Evolutionary conservation across 2,888 invertebrate species (phyloP).

Genomic region (Hirudinaria manillensis): DNA sequence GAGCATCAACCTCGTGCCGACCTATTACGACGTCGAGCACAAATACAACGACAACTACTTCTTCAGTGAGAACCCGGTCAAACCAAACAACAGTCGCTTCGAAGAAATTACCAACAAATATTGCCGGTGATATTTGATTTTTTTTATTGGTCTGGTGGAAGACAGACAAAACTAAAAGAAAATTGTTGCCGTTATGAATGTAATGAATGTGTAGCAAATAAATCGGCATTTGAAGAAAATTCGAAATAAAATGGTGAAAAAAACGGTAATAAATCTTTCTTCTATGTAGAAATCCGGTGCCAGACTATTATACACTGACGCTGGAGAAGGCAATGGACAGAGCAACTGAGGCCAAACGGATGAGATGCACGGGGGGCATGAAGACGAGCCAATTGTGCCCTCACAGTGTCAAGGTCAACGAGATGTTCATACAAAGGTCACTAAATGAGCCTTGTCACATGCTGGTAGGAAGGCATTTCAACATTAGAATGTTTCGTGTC

Average conservation of each 20-base stretch:
- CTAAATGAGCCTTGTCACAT: conserved; percentile 44
- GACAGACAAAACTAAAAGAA: background rate
- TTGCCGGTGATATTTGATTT: conserved; percentile 45
- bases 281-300: conserved; percentile 46
- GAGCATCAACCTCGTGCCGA: conserved; percentile 48
- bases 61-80: conserved; percentile 40
- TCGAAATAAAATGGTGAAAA: too few species aligned
- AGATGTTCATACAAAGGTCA: conserved; percentile 43
- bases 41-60: conserved; percentile 44
- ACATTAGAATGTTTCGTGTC: background rate
- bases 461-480: conserved; percentile 21
- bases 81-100: conserved; percentile 42
- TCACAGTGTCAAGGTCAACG: conserved; percentile 43
- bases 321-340: conserved; percentile 45
- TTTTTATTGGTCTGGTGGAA: background rate
- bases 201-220: background rate
- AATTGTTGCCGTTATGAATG: background rate
- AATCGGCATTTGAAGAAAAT: background rate
- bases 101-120: conserved; percentile 42
- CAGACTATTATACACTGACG: conserved; percentile 49
- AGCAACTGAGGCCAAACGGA: conserved; percentile 44
- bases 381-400: conserved; percentile 43
- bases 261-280: too few species aligned
- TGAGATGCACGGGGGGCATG: conserved; percentile 46
- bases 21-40: conserved; percentile 48